Percentiles rank a stretch among this genome's conserved stretches.
These are phyloP conservation scores for Sebastes fasciatus DNA, from an alignment of 2,113 vertebrate species.

Conservation along the genomic window DNA sequence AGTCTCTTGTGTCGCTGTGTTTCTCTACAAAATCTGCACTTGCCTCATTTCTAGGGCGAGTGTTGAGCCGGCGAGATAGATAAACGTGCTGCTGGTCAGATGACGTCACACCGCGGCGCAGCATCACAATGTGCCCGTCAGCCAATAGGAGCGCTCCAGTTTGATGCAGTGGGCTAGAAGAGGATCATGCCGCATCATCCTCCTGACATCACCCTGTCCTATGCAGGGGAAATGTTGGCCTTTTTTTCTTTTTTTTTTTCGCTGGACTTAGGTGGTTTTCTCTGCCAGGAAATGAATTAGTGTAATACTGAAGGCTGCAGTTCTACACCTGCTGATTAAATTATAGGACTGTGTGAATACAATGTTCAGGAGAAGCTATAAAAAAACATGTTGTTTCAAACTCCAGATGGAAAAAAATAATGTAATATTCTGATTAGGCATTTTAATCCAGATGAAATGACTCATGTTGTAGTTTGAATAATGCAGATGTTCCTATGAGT, in stretches of 20 bases:
- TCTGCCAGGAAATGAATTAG: background rate
- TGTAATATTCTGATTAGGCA: too few species aligned
- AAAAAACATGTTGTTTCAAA: background rate
- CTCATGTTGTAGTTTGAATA: background rate
- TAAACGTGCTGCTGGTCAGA: slow-evolving; percentile 59
- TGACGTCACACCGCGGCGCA: slow-evolving; percentile 62
- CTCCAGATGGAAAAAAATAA: background rate
- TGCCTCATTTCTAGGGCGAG: slow-evolving; percentile 58
- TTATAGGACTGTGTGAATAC: background rate
- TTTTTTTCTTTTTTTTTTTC: background rate
- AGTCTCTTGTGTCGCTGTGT: slow-evolving; percentile 41
- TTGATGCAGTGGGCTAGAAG: slow-evolving; percentile 80
- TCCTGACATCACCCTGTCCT: slow-evolving; percentile 64
- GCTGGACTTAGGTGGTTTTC: background rate
- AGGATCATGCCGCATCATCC: slow-evolving; percentile 75
- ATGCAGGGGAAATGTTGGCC: slow-evolving; percentile 19
- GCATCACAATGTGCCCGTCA: slow-evolving; percentile 48
- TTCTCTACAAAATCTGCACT: slow-evolving; percentile 54
- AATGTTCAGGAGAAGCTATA: background rate
- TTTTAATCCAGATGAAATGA: too few species aligned
- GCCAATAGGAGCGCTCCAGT: slow-evolving; percentile 76
- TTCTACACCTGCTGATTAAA: background rate
- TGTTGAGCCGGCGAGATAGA: slow-evolving; percentile 52
- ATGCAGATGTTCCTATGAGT: background rate
- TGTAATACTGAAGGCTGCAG: background rate